phyloP scores from a whole-genome alignment of 2,888 invertebrate species.

The Drosophila lutescens region DNA sequence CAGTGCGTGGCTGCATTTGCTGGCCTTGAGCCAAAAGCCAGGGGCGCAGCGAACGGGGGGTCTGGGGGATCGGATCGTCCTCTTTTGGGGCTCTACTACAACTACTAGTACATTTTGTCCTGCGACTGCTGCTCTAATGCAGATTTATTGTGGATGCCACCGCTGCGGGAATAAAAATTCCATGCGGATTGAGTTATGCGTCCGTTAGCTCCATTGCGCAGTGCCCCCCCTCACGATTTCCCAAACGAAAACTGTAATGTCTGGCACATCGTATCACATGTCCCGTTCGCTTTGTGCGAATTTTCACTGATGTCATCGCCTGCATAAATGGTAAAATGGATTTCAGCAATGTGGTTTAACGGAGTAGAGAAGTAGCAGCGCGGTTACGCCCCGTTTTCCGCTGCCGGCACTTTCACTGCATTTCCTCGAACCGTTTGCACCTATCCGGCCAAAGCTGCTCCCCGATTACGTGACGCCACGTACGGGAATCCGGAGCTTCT shows the following conservation, averaged over 20 bases:
- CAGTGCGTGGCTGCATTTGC: constrained; percentile 68
- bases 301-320: constrained; percentile 45
- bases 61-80: constrained; percentile 1
- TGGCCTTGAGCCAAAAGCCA: constrained; percentile 73
- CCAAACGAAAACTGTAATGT: constrained; percentile 2
- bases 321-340: constrained; percentile 32
- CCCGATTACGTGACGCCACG: constrained; percentile 66
- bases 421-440: constrained; percentile 59
- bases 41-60: constrained; percentile 5
- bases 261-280: constrained; percentile 54
- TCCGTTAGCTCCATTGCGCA: constrained; percentile 74
- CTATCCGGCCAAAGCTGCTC: constrained; percentile 37
- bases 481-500: constrained; percentile 33
- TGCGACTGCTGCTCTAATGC: constrained; percentile 62
- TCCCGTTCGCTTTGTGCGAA: constrained; percentile 33
- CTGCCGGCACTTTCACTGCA: constrained; percentile 72
- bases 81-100: not conserved
- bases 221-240: constrained; percentile 20
- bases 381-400: constrained; percentile 39
- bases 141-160: constrained; percentile 76
- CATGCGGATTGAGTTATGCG: constrained; percentile 78
- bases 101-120: constrained; percentile 25
- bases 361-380: constrained; percentile 1
- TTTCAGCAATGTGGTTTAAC: constrained; percentile 16
- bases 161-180: constrained; percentile 78